These are phyloP conservation scores for Philopotamus ludificatus DNA, from an alignment of 1,140 invertebrate species.

Conservation along the genomic window DNA sequence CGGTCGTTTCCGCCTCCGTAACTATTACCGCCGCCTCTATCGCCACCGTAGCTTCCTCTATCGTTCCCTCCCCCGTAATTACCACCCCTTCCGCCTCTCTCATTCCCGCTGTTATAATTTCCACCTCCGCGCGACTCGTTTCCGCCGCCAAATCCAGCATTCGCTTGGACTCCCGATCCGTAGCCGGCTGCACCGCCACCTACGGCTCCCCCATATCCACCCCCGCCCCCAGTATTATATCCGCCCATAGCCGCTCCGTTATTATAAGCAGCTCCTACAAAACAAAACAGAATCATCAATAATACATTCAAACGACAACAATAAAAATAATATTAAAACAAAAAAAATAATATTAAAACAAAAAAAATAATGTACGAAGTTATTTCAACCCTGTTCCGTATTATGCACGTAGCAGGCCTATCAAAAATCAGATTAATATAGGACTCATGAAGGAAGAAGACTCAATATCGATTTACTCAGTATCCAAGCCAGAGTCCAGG, in stretches of 20 bases:
- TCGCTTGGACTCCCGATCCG: conserved; percentile 41
- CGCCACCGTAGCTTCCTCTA: conserved; percentile 52
- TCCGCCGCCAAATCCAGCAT: conserved; percentile 45
- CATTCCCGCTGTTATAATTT: conserved; percentile 37
- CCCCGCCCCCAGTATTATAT: conserved; percentile 41
- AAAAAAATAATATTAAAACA: neutral
- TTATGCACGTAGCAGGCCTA: conserved; percentile 32
- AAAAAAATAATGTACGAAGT: conserved; percentile 22
- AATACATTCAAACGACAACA: neutral
- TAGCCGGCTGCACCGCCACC: conserved; percentile 41
- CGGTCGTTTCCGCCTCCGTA: conserved; percentile 50
- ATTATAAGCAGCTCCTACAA: conserved; percentile 11
- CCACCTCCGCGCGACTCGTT: conserved; percentile 51
- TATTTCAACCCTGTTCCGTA: conserved; percentile 37
- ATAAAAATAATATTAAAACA: neutral
- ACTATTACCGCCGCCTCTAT: conserved; percentile 51
- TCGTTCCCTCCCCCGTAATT: conserved; percentile 40
- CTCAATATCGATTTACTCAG: conserved; percentile 27
- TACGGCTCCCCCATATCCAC: conserved; percentile 43
- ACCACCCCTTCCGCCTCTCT: conserved; percentile 40
- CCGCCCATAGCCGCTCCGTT: conserved; percentile 40
- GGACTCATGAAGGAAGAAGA: conserved; percentile 38
- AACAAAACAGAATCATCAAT: neutral
- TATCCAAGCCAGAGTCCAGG: conserved; percentile 35
- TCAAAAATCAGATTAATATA: conserved; percentile 33